These are phyloP conservation scores for Pangasius sanitwongsei DNA, from an alignment of 2,797 vertebrate species.

Conservation along the genomic window DNA sequence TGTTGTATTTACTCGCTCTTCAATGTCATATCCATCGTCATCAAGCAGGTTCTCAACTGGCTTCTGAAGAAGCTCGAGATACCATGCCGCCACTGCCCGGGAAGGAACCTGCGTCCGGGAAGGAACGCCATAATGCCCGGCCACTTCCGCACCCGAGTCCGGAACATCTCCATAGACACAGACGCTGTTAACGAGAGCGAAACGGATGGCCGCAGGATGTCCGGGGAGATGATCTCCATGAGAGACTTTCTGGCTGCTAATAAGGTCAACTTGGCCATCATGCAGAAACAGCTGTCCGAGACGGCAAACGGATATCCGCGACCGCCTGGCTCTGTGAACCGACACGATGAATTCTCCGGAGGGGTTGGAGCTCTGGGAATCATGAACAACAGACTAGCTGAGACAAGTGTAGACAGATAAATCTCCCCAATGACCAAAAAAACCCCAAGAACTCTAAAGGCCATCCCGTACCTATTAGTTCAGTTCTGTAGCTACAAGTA, in stretches of 20 bases:
- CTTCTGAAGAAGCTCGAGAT: constrained; percentile 76
- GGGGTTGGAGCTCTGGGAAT: constrained; percentile 84
- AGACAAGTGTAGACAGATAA: constrained; percentile 84
- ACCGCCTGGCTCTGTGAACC: constrained; percentile 63
- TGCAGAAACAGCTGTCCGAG: constrained; percentile 85
- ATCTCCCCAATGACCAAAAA: background rate
- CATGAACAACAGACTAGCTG: constrained; percentile 86
- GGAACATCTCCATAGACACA: constrained; percentile 79
- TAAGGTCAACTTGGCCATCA: constrained; percentile 82
- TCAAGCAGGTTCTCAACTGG: constrained; percentile 88
- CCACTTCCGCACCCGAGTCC: constrained; percentile 60
- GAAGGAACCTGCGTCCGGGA: constrained; percentile 68
- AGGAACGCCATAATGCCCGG: constrained; percentile 80
- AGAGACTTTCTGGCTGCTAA: constrained; percentile 82
- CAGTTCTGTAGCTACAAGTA: constrained; percentile 10
- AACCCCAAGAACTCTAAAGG: background rate
- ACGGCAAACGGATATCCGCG: constrained; percentile 77
- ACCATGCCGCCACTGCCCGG: constrained; percentile 66
- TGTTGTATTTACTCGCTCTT: constrained; percentile 89
- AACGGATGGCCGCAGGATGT: constrained; percentile 76
- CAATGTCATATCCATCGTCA: constrained; percentile 86
- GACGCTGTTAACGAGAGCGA: constrained; percentile 79
- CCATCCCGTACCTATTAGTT: background rate
- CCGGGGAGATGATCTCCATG: constrained; percentile 86
- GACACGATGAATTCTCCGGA: constrained; percentile 80